Conservation (phyloP, 2,797 vertebrate genomes). For the Hipposideros larvatus region DNA sequence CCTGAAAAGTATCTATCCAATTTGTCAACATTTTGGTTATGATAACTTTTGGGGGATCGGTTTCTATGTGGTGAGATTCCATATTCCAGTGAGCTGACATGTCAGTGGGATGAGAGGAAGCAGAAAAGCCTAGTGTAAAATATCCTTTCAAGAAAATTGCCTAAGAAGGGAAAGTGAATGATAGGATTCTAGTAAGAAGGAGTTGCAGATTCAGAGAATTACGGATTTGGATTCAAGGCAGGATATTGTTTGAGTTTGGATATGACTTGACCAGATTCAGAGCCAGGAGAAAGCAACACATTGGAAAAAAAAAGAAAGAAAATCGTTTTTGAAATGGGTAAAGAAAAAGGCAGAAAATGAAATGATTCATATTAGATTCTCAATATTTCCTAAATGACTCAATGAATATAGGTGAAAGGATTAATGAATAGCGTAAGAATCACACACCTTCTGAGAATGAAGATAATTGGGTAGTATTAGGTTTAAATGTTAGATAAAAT, state of each 20-base stretch:
- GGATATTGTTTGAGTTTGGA: not conserved
- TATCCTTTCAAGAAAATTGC: not conserved
- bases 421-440: not conserved
- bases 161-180: not conserved
- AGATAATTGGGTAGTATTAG: not conserved
- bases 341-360: not conserved
- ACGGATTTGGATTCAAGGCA: not conserved
- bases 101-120: not conserved
- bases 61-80: not conserved
- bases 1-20: not conserved
- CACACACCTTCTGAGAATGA: not conserved
- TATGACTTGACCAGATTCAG: not conserved
- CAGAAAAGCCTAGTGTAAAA: not conserved
- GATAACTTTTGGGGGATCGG: not conserved
- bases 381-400: conserved; percentile 23
- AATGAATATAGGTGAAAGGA: not conserved
- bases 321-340: not conserved
- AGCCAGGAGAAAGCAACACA: not conserved
- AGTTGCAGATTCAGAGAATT: not conserved
- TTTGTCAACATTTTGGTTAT: not conserved
- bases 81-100: not conserved
- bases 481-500: conserved; percentile 2
- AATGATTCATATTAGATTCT: conserved; percentile 18
- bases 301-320: not conserved
- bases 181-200: not conserved